These are phyloP conservation scores for Ectobius pallidus DNA, from an alignment of 2,888 invertebrate species.

Conservation along the genomic window DNA sequence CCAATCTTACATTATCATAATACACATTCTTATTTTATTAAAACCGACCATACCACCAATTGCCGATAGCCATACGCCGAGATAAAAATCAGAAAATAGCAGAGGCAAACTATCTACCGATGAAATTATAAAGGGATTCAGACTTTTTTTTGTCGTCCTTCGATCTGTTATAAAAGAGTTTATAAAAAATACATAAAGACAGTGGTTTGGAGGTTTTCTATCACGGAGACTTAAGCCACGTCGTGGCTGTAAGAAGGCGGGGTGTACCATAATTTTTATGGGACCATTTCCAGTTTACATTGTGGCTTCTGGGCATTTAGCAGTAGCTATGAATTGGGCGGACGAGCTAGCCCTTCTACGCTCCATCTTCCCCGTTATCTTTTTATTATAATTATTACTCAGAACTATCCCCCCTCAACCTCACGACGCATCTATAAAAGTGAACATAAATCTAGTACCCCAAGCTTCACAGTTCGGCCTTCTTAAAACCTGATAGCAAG, in stretches of 20 bases:
- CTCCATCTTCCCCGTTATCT: conserved; percentile 26
- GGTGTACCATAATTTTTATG: conserved; percentile 35
- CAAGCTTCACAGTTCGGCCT: background rate
- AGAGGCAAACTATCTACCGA: conserved; percentile 31
- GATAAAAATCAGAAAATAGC: conserved; percentile 39
- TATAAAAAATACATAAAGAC: conserved; percentile 26
- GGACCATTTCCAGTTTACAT: conserved; percentile 26
- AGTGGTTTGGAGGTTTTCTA: conserved; percentile 13
- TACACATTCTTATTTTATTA: conserved; percentile 26
- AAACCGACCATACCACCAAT: conserved; percentile 24
- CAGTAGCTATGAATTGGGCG: conserved; percentile 34
- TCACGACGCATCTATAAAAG: conserved; percentile 22
- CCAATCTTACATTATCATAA: conserved; percentile 13
- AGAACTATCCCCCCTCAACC: conserved; percentile 27
- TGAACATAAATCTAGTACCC: conserved; percentile 1
- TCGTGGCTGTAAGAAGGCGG: conserved; percentile 16
- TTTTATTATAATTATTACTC: conserved; percentile 29
- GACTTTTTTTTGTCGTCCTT: background rate
- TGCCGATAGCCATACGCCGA: conserved; percentile 23
- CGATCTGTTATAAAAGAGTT: conserved; percentile 29
- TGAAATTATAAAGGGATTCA: conserved; percentile 34
- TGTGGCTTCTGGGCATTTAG: conserved; percentile 35
- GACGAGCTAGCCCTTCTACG: conserved; percentile 26
- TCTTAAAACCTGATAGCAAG: background rate
- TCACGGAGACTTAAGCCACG: background rate